phyloP scores from a whole-genome alignment of 1,140 invertebrate genomes.

The Nylanderia fulva region DNA sequence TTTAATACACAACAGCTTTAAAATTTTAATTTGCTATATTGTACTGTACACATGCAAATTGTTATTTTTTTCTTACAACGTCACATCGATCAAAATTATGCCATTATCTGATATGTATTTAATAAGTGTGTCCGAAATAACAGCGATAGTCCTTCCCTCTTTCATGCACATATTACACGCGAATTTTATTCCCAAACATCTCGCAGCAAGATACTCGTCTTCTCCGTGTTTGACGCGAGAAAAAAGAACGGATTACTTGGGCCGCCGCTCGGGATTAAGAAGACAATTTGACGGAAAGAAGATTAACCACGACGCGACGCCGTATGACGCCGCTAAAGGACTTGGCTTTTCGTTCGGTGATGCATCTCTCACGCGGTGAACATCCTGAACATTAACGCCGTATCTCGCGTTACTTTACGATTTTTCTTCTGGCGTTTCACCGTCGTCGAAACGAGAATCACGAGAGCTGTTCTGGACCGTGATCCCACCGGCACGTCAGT shows the following conservation, averaged over 20 bases:
- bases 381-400: constrained; percentile 70
- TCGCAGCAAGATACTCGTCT: constrained; percentile 37
- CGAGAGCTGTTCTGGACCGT: too few species aligned
- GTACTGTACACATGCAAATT: too few species aligned
- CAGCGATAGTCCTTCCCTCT: background rate
- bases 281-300: constrained; percentile 61
- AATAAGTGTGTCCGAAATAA: background rate
- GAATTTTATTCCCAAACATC: constrained; percentile 4
- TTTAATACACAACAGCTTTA: background rate
- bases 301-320: constrained; percentile 61
- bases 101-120: too few species aligned
- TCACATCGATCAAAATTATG: too few species aligned
- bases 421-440: constrained; percentile 64
- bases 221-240: background rate
- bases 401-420: constrained; percentile 72
- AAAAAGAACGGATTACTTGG: constrained; percentile 6
- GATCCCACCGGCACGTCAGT: constrained; percentile 23
- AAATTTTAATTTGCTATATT: background rate
- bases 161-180: constrained; percentile 13
- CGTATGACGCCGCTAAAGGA: constrained; percentile 31
- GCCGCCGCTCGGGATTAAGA: constrained; percentile 25
- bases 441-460: constrained; percentile 60
- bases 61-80: too few species aligned
- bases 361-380: constrained; percentile 70
- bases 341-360: constrained; percentile 26